Evolutionary conservation across 2,113 vertebrate species (phyloP).

Genomic region (Thinocorus orbignyianus): DNA sequence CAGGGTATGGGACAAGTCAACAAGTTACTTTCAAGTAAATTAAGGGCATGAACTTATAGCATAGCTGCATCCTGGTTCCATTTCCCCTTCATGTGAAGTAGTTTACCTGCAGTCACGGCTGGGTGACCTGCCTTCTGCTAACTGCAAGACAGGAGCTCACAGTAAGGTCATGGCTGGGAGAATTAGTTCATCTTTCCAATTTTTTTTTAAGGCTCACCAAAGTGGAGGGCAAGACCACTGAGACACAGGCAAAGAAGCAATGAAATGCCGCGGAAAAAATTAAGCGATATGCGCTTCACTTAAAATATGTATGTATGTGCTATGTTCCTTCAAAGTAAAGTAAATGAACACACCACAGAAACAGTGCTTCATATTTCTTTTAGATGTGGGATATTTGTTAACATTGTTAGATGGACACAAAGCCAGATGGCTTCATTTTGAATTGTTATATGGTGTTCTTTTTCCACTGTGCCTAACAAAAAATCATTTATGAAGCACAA

Average conservation of each 20-base stretch:
- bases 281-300: background rate
- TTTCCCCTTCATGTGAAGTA: background rate
- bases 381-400: conserved; percentile 10
- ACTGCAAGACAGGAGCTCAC: background rate
- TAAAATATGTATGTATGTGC: background rate
- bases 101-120: background rate
- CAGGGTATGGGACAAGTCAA: background rate
- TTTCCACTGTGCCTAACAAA: conserved; percentile 57
- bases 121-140: background rate
- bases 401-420: conserved; percentile 23
- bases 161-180: background rate
- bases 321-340: background rate
- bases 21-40: background rate
- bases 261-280: background rate
- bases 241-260: background rate
- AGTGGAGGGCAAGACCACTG: background rate
- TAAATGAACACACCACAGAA: background rate
- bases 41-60: background rate
- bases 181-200: background rate
- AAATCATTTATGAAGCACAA: conserved; percentile 29
- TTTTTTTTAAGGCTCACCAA: background rate
- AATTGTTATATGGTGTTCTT: conserved; percentile 18
- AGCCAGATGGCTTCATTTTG: conserved; percentile 48
- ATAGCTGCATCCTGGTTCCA: background rate
- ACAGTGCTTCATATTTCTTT: background rate